Conservation (phyloP, 2,113 vertebrate species). For the Columbina picui region DNA sequence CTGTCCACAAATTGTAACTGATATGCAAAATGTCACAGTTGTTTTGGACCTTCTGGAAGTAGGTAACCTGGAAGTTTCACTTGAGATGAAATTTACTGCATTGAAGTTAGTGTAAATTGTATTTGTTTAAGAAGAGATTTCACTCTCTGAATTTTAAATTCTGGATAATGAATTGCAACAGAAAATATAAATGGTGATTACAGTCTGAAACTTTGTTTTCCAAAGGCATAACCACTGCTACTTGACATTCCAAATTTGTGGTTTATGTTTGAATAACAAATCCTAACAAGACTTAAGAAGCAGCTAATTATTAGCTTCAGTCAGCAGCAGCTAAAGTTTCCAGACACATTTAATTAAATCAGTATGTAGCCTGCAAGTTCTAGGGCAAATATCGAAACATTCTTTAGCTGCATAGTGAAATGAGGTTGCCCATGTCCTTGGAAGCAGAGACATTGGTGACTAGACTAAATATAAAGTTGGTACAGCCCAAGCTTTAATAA, state of each 20-base stretch:
- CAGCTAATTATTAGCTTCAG: neutral
- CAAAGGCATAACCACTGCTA: neutral
- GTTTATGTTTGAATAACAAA: accelerated
- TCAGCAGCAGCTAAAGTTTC: neutral
- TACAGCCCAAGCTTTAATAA: neutral
- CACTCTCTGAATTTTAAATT: neutral
- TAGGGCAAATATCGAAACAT: neutral
- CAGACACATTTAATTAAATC: neutral
- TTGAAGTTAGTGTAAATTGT: neutral
- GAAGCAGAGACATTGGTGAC: neutral
- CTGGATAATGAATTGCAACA: neutral
- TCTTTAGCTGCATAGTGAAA: neutral
- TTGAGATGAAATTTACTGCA: neutral
- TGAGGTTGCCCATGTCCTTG: neutral
- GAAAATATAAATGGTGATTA: neutral
- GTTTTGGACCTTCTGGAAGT: neutral
- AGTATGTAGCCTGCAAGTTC: neutral
- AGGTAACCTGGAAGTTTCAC: neutral
- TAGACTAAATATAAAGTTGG: neutral
- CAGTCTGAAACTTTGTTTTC: neutral
- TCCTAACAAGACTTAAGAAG: neutral
- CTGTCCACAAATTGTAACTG: neutral
- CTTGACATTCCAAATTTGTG: neutral
- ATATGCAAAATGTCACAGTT: neutral
- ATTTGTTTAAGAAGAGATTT: neutral